Conservation (phyloP, 2,888 invertebrate genomes). For the Seira sanloemensis region DNA sequence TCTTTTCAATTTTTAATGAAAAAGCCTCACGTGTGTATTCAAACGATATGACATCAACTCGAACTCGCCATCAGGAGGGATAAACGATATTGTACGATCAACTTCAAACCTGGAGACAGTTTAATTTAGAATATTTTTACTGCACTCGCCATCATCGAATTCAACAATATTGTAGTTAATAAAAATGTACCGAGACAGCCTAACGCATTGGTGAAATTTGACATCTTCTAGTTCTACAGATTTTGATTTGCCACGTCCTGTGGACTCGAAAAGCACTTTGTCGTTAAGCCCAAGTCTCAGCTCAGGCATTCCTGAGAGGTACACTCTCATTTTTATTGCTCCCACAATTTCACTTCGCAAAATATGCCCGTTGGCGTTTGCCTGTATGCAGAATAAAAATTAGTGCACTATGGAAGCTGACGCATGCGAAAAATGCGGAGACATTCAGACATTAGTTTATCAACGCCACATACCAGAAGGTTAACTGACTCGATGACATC, state of each 20-base stretch:
- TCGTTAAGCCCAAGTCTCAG: conserved; percentile 96
- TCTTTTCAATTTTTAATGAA: no score
- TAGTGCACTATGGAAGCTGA: background rate
- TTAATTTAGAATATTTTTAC: background rate
- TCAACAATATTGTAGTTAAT: no score
- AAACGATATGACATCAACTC: conserved; percentile 98
- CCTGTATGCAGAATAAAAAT: conserved; percentile 76
- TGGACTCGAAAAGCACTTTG: conserved; percentile 97
- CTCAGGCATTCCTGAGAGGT: conserved; percentile 98
- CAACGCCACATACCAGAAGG: conserved; percentile 80
- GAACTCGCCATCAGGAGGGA: conserved; percentile 99
- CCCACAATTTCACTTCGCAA: conserved; percentile 98
- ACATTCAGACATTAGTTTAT: conserved; percentile 8
- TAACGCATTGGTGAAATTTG: conserved; percentile 98
- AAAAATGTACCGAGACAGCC: conserved; percentile 89
- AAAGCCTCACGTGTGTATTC: conserved; percentile 93
- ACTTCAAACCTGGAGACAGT: conserved; percentile 85
- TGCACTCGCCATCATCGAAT: no score
- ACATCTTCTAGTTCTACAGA: conserved; percentile 99
- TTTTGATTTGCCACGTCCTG: conserved; percentile 97
- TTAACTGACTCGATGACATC: conserved; percentile 99
- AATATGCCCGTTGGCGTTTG: conserved; percentile 97
- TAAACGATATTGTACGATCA: conserved; percentile 98
- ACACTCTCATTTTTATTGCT: conserved; percentile 98
- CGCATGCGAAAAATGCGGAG: background rate